These are phyloP conservation scores for Saimiri boliviensis DNA, from an alignment of 2,113 vertebrate species.

Conservation along the genomic window DNA sequence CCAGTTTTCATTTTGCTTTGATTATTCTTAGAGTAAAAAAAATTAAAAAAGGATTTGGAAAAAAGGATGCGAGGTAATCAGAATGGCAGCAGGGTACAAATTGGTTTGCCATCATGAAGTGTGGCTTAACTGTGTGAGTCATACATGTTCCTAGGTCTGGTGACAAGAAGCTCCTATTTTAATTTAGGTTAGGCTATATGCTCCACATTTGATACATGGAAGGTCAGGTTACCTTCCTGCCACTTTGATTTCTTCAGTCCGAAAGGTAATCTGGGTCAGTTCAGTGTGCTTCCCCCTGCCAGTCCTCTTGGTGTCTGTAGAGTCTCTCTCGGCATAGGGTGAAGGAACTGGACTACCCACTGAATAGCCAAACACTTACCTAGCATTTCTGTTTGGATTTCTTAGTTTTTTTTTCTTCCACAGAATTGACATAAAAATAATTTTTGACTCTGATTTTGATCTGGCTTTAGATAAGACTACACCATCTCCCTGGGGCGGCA, in stretches of 20 bases:
- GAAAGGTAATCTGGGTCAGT: not conserved
- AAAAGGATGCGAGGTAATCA: not conserved
- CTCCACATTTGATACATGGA: not conserved
- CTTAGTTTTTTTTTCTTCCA: not conserved
- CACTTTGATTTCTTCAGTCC: not conserved
- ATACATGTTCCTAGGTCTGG: not conserved
- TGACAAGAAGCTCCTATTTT: not conserved
- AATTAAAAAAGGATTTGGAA: rapidly evolving
- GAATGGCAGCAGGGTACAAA: not conserved
- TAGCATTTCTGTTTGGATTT: not conserved
- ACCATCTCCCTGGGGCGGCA: not conserved
- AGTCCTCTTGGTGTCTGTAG: not conserved
- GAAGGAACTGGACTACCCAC: not conserved
- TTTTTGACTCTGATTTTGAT: not conserved
- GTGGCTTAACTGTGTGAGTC: not conserved
- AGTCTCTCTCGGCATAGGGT: not conserved
- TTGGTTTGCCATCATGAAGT: not conserved
- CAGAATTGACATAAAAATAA: not conserved
- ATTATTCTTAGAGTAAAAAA: not conserved
- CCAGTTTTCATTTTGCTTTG: conserved; percentile 74
- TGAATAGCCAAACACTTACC: not conserved
- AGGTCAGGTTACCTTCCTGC: not conserved
- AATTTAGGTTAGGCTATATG: not conserved
- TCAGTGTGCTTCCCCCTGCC: not conserved
- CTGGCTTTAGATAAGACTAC: not conserved